These are phyloP conservation scores for Alethe castanea DNA, from an alignment of 2,113 vertebrate genomes.

Conservation along the genomic window DNA sequence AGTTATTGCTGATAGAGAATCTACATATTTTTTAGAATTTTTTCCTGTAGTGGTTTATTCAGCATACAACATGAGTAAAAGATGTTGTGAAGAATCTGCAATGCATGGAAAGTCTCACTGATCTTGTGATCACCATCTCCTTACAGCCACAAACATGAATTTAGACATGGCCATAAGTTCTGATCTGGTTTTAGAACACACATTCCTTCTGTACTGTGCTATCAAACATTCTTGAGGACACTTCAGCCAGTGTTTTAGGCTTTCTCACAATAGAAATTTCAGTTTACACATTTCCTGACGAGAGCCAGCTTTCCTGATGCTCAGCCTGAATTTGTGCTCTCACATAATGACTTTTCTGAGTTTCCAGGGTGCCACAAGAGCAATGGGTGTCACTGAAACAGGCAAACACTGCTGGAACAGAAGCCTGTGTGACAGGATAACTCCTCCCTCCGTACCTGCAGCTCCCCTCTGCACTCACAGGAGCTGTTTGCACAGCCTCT, in stretches of 20 bases:
- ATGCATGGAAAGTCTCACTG: neutral
- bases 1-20: neutral
- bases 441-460: neutral
- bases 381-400: neutral
- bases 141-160: neutral
- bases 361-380: neutral
- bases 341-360: neutral
- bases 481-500: no score
- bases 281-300: neutral
- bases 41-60: neutral
- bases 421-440: neutral
- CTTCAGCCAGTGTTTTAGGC: no score
- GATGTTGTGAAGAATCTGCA: neutral
- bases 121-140: neutral
- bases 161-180: accelerated
- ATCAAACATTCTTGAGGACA: neutral
- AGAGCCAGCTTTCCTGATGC: neutral
- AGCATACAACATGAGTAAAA: neutral
- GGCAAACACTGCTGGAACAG: neutral
- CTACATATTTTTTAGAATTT: neutral
- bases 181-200: neutral
- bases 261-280: neutral
- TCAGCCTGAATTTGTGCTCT: neutral
- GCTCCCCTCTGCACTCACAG: neutral
- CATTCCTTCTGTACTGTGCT: neutral